Evolutionary conservation across 53 echinoderm and acorn worm genomes (phyloP).

Genomic region (Echinometra lucunter): DNA sequence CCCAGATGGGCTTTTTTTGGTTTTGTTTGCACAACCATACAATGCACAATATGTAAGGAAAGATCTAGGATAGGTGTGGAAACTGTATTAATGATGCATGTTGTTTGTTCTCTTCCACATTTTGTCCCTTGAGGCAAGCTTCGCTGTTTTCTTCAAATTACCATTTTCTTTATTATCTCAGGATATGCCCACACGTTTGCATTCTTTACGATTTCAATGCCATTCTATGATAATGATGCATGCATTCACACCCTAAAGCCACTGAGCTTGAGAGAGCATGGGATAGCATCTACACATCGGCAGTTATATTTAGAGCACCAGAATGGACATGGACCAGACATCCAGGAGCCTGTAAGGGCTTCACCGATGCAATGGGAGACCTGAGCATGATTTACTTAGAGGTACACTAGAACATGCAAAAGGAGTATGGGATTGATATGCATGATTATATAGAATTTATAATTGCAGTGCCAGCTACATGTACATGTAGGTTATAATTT

Average conservation of each 20-base stretch:
- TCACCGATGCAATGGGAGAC: not conserved
- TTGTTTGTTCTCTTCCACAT: no score
- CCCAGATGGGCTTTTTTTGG: no score
- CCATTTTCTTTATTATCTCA: not conserved
- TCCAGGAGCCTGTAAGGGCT: not conserved
- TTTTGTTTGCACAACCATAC: no score
- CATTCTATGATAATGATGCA: constrained; percentile 30
- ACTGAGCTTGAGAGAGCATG: not conserved
- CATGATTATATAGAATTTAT: no score
- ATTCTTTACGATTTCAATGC: not conserved
- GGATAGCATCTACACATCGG: not conserved
- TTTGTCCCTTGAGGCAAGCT: not conserved
- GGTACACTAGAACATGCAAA: no score
- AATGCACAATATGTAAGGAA: no score
- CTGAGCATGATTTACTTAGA: not conserved
- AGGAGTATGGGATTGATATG: no score
- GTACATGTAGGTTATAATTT: no score
- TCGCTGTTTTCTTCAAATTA: not conserved
- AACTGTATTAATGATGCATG: no score
- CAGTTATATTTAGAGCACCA: not conserved
- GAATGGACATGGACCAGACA: not conserved
- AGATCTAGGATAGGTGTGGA: no score
- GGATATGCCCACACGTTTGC: not conserved
- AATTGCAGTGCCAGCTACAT: no score
- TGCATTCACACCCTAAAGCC: not conserved